phyloP scores from a whole-genome alignment of 2,797 vertebrate genomes.

The Sebastes steindachneri region DNA sequence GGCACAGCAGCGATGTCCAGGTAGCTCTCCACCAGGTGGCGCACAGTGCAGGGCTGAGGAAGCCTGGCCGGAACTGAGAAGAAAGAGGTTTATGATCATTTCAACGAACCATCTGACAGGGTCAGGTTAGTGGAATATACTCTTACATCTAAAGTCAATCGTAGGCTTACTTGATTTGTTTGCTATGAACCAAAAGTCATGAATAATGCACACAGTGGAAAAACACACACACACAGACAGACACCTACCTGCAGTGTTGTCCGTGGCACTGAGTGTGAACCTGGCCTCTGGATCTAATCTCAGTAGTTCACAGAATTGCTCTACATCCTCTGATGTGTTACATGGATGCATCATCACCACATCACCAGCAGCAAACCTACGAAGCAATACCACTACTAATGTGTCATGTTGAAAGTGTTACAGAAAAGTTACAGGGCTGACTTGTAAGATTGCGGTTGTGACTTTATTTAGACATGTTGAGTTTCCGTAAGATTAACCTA shows the following conservation, averaged over 20 bases:
- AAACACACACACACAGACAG: neutral
- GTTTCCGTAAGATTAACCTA: neutral
- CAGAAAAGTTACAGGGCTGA: neutral
- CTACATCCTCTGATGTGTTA: slow-evolving; percentile 81
- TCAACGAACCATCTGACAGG: too few relatives aligned
- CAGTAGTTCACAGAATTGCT: slow-evolving; percentile 88
- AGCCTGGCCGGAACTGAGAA: slow-evolving; percentile 78
- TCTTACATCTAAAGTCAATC: neutral
- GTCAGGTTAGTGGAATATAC: neutral
- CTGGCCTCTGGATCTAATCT: slow-evolving; percentile 81
- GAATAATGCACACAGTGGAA: neutral
- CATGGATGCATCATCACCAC: slow-evolving; percentile 90
- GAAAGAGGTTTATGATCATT: neutral
- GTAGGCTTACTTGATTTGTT: neutral
- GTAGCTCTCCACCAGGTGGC: slow-evolving; percentile 84
- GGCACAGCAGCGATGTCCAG: slow-evolving; percentile 91
- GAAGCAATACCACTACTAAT: neutral
- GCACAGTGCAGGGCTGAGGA: slow-evolving; percentile 87
- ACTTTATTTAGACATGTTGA: neutral
- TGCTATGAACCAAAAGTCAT: neutral
- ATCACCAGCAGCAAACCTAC: slow-evolving; percentile 88
- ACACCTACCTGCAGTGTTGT: slow-evolving; percentile 69
- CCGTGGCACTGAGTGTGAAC: slow-evolving; percentile 83
- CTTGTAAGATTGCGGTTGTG: neutral
- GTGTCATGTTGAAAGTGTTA: neutral